Evolutionary conservation across 2,113 vertebrate genomes (phyloP).

Genomic region (Rhea pennata): DNA sequence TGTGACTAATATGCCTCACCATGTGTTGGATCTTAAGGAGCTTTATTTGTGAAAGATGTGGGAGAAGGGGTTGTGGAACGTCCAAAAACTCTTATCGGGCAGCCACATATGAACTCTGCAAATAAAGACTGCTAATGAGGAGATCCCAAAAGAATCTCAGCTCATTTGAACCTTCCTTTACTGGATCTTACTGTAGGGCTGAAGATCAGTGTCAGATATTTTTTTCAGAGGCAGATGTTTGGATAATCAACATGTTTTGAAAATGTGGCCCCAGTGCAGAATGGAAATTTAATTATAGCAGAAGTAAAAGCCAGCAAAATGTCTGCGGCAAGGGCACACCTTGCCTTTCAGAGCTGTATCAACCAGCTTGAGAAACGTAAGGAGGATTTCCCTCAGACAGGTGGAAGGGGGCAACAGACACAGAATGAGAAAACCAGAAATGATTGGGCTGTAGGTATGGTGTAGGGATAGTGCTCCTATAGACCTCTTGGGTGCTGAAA

Average conservation of each 20-base stretch:
- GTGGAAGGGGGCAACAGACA: not conserved
- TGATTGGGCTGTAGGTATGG: not conserved
- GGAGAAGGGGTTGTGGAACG: not conserved
- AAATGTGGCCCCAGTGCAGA: conserved; percentile 5
- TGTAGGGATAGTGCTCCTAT: not conserved
- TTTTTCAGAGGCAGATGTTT: conserved; percentile 11
- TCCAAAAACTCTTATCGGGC: conserved; percentile 5
- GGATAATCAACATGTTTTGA: conserved; percentile 4
- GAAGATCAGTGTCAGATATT: not conserved
- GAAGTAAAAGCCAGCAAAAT: not conserved
- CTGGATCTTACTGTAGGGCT: not conserved
- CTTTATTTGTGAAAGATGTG: not conserved
- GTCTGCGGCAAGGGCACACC: conserved; percentile 3
- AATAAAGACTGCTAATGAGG: not conserved
- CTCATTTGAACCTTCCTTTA: conserved; percentile 9
- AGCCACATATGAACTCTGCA: conserved; percentile 1
- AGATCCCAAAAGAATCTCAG: not conserved
- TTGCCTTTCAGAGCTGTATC: not conserved
- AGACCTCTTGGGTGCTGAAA: conserved; percentile 20
- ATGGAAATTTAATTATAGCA: conserved; percentile 2
- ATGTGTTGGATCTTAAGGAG: not conserved
- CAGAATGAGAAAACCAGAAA: not conserved
- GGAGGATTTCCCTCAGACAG: not conserved
- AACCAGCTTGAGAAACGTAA: not conserved
- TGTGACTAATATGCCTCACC: not conserved